Evolutionary conservation across 2,888 invertebrate genomes (phyloP).

Genomic region (Bellardia bayeri): DNA sequence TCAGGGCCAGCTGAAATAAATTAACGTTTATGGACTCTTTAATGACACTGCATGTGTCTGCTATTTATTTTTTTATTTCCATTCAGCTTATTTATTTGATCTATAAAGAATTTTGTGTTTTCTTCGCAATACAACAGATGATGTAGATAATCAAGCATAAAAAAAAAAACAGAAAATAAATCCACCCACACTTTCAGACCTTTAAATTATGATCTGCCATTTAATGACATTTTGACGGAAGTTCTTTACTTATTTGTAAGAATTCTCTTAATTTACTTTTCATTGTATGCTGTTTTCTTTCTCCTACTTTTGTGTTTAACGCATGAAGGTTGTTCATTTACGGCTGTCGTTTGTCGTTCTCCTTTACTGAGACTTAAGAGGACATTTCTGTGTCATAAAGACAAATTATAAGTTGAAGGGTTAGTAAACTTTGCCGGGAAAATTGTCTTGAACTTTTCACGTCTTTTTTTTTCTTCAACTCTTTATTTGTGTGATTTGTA

Average conservation of each 20-base stretch:
- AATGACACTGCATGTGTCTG: constrained; percentile 44
- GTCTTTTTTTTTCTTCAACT: constrained; percentile 14
- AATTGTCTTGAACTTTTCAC: constrained; percentile 51
- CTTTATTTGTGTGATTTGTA: constrained; percentile 1
- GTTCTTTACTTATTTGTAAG: constrained; percentile 39
- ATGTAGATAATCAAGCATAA: background rate
- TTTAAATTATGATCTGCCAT: constrained; percentile 72
- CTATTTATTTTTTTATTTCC: background rate
- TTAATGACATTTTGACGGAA: constrained; percentile 72
- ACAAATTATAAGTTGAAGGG: constrained; percentile 72
- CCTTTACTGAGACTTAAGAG: constrained; percentile 70
- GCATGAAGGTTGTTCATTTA: constrained; percentile 61
- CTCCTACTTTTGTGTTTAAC: constrained; percentile 4
- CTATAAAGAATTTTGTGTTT: constrained; percentile 42
- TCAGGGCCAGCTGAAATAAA: constrained; percentile 42
- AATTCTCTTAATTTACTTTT: constrained; percentile 2
- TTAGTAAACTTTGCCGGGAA: constrained; percentile 66
- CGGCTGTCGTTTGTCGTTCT: constrained; percentile 40
- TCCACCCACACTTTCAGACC: constrained; percentile 66
- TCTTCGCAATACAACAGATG: background rate
- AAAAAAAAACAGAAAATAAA: constrained; percentile 39
- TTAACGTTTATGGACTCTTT: constrained; percentile 45
- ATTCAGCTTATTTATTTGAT: constrained; percentile 30
- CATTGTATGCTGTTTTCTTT: constrained; percentile 24
- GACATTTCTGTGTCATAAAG: constrained; percentile 70